These are phyloP conservation scores for Himantopus leucocephalus DNA, from an alignment of 2,113 vertebrate species.

Conservation along the genomic window DNA sequence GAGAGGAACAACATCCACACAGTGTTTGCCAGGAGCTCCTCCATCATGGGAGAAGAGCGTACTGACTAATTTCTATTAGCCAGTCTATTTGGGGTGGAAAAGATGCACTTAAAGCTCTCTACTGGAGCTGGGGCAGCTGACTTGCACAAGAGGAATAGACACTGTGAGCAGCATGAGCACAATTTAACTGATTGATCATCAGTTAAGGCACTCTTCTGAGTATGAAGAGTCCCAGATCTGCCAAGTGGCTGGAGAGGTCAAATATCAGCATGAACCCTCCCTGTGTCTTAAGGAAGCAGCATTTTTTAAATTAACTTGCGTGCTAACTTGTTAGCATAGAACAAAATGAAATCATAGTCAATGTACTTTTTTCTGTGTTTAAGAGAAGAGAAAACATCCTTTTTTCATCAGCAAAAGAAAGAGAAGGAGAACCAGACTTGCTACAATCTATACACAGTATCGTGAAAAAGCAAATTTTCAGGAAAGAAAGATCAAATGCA, in stretches of 20 bases:
- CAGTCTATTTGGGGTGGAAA: neutral
- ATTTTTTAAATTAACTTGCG: neutral
- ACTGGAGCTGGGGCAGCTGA: neutral
- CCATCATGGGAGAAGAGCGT: neutral
- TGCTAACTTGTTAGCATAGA: neutral
- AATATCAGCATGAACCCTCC: neutral
- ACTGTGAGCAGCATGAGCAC: neutral
- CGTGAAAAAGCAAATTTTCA: neutral
- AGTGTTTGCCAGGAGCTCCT: neutral
- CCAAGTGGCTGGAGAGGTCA: conserved; percentile 26
- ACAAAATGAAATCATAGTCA: neutral
- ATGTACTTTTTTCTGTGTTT: neutral
- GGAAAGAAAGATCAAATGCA: neutral
- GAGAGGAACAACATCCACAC: neutral
- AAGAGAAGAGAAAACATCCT: neutral
- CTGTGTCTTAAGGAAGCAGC: neutral
- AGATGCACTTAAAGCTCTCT: neutral
- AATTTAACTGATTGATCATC: conserved; percentile 37
- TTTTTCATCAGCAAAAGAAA: neutral
- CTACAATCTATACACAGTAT: neutral
- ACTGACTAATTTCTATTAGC: neutral
- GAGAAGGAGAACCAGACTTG: neutral
- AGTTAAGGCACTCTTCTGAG: conserved; percentile 26
- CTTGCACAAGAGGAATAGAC: neutral
- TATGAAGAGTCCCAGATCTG: neutral